Percentiles rank a stretch among this genome's conserved stretches.
Evolutionary conservation across 2,888 invertebrate species (phyloP).

Genomic region (Ommatoiulus sabulosus): DNA sequence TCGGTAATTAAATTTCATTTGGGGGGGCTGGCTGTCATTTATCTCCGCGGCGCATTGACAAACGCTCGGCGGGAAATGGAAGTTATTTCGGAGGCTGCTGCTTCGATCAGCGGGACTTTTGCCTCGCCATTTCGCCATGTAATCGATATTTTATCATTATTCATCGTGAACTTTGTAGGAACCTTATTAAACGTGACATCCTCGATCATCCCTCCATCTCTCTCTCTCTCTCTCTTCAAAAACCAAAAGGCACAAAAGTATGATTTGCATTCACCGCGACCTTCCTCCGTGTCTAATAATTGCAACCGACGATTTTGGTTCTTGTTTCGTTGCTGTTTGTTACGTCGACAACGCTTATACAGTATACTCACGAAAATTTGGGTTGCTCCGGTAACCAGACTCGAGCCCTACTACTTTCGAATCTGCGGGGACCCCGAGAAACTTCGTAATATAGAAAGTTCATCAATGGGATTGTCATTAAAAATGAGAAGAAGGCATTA

Average conservation of each 20-base stretch:
- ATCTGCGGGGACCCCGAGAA: no score
- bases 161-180: slow-evolving; percentile 40
- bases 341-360: no score
- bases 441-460: no score
- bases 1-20: slow-evolving; percentile 33
- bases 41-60: neutral
- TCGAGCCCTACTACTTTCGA: neutral
- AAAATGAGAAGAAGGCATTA: no score
- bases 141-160: slow-evolving; percentile 40
- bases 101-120: neutral
- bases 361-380: neutral
- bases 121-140: neutral
- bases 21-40: neutral
- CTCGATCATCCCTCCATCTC: neutral
- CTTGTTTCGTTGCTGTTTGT: neutral
- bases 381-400: neutral
- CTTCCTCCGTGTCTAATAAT: slow-evolving; percentile 12
- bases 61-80: neutral
- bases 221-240: neutral
- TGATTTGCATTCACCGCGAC: slow-evolving; percentile 22
- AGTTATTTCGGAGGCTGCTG: neutral
- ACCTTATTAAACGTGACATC: slow-evolving; percentile 22
- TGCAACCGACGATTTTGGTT: slow-evolving; percentile 3
- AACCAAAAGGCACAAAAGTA: slow-evolving; percentile 30
- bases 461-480: no score